Conservation (phyloP, 2,888 invertebrate species). For the Glaucopsyche alexis region DNA sequence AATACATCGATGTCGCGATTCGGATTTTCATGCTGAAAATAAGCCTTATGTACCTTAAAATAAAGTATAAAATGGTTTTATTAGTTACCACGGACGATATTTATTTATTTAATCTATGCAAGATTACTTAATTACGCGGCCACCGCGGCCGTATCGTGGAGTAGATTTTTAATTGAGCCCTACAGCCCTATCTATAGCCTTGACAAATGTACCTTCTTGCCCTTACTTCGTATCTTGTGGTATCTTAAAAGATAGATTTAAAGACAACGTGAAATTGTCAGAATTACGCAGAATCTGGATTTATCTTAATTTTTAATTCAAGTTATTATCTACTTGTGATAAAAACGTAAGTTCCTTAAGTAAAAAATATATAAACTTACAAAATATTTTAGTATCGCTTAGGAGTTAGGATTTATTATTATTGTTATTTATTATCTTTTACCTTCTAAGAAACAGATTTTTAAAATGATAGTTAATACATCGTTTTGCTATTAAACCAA, state of each 20-base stretch:
- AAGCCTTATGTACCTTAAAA: not conserved
- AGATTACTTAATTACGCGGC: conserved; percentile 45
- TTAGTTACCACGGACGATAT: not conserved
- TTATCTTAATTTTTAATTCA: too few relatives aligned
- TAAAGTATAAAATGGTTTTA: not conserved
- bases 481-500: too few relatives aligned
- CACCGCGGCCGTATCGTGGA: conserved; percentile 40
- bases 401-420: too few relatives aligned
- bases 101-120: conserved; percentile 42
- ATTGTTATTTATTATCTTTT: too few relatives aligned
- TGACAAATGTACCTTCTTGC: conserved; percentile 46
- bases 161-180: conserved; percentile 46
- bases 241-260: not conserved
- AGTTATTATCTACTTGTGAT: too few relatives aligned
- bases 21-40: not conserved
- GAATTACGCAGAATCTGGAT: too few relatives aligned
- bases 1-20: not conserved
- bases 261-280: not conserved
- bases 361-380: too few relatives aligned
- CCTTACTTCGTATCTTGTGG: conserved; percentile 17
- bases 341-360: too few relatives aligned
- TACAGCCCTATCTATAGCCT: conserved; percentile 41
- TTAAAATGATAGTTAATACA: too few relatives aligned
- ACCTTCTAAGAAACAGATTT: too few relatives aligned
- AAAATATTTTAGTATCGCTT: too few relatives aligned